Conservation (phyloP, 2,113 vertebrate species). For the Glareola pratincola region DNA sequence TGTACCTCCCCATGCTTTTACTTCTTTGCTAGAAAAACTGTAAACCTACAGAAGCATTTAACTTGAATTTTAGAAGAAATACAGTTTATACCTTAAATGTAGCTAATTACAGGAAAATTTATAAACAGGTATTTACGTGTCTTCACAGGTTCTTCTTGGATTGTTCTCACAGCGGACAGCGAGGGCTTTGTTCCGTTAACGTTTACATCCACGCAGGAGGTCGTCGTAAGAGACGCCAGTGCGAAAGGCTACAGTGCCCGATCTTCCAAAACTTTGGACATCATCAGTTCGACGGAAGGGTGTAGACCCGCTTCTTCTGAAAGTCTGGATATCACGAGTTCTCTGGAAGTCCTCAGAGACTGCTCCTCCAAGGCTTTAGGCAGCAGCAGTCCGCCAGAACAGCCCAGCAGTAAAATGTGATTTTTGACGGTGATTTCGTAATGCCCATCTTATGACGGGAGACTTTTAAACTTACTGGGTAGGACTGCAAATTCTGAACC, state of each 20-base stretch:
- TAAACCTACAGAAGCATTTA: not conserved
- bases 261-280: conserved; percentile 24
- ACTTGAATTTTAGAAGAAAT: not conserved
- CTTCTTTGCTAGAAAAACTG: not conserved
- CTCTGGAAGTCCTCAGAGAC: conserved; percentile 37
- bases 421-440: not conserved
- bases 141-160: conserved; percentile 84
- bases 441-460: not conserved
- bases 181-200: conserved; percentile 89
- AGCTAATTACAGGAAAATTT: not conserved
- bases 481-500: not conserved
- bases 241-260: conserved; percentile 33
- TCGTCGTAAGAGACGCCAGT: conserved; percentile 81
- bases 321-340: conserved; percentile 8
- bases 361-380: not conserved
- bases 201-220: conserved; percentile 82
- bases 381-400: not conserved
- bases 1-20: not conserved
- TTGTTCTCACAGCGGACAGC: conserved; percentile 84
- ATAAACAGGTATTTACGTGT: not conserved
- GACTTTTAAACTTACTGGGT: not conserved
- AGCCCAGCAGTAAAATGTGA: not conserved
- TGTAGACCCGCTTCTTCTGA: conserved; percentile 8
- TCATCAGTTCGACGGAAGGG: conserved; percentile 14
- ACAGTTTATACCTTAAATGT: not conserved